A percentile compares a stretch with the other conserved stretches of the same genome.
Conservation (phyloP, 2,888 invertebrate genomes). For the Hypercompe scribonia region DNA sequence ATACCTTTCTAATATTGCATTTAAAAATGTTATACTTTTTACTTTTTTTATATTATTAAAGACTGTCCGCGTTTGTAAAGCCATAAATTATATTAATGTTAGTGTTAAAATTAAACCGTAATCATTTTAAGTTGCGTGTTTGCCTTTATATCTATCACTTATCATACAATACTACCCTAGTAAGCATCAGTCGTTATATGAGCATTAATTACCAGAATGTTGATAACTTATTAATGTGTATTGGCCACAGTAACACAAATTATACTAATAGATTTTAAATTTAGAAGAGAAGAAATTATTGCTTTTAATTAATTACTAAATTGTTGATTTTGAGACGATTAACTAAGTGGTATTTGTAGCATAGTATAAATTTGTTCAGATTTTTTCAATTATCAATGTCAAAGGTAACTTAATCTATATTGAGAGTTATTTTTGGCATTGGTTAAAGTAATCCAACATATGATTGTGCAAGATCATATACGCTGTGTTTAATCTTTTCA, state of each 20-base stretch:
- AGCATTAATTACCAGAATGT: constrained; percentile 30
- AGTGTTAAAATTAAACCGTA: neutral
- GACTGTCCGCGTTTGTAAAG: neutral
- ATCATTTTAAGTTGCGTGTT: neutral
- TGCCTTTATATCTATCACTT: constrained; percentile 13
- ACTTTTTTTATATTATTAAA: neutral
- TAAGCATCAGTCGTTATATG: constrained; percentile 40
- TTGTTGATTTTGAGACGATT: neutral
- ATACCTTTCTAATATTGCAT: neutral
- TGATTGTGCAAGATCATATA: neutral
- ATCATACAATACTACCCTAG: constrained; percentile 35
- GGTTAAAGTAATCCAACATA: neutral
- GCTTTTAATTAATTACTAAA: neutral
- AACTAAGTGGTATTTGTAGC: neutral
- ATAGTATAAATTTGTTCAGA: neutral
- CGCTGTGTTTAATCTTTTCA: neutral
- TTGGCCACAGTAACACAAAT: constrained; percentile 16
- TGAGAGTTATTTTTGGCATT: neutral
- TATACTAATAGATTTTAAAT: neutral
- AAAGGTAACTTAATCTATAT: neutral
- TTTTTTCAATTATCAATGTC: too few relatives aligned
- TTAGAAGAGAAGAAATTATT: neutral
- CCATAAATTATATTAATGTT: neutral
- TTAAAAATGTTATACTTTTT: neutral
- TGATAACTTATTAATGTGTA: constrained; percentile 10